Conservation (phyloP, 2,797 vertebrate species). For the Micropoecilia bifurca region DNA sequence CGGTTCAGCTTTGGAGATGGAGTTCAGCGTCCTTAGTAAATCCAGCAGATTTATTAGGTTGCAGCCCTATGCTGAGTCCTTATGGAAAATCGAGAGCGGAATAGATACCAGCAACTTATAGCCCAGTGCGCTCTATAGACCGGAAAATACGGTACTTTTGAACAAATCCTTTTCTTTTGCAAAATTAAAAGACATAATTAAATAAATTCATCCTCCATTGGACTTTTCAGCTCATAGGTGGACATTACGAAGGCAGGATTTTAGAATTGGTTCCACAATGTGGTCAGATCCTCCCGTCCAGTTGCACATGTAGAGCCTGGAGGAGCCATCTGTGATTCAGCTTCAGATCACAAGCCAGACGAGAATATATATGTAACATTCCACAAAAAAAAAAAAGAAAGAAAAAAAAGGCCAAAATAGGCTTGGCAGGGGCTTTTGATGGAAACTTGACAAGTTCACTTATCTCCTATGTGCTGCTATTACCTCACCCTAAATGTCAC, state of each 20-base stretch:
- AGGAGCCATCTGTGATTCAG: slow-evolving; percentile 31
- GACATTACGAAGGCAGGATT: slow-evolving; percentile 33
- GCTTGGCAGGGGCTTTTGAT: slow-evolving; percentile 34
- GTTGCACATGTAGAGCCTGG: slow-evolving; percentile 41
- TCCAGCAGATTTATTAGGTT: too few relatives aligned
- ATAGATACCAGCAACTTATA: too few relatives aligned
- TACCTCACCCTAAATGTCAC: slow-evolving; percentile 17
- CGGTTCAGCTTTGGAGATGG: too few relatives aligned
- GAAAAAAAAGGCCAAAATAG: slow-evolving; percentile 31
- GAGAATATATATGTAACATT: slow-evolving; percentile 49
- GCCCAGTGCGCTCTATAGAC: too few relatives aligned
- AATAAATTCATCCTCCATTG: slow-evolving; percentile 31
- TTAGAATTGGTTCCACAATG: slow-evolving; percentile 35
- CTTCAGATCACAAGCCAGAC: slow-evolving; percentile 51
- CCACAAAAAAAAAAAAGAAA: slow-evolving; percentile 12
- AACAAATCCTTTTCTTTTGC: slow-evolving; percentile 18
- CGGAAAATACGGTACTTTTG: slow-evolving; percentile 8
- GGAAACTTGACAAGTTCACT: slow-evolving; percentile 25
- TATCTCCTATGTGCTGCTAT: slow-evolving; percentile 16
- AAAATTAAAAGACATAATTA: slow-evolving; percentile 53
- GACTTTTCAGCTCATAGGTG: slow-evolving; percentile 15
- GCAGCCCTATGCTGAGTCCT: too few relatives aligned
- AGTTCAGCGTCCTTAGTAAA: too few relatives aligned
- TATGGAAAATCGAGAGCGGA: too few relatives aligned
- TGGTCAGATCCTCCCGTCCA: slow-evolving; percentile 31